Percentiles rank a stretch among this genome's conserved stretches.
These are phyloP conservation scores for Nyctalus aviator DNA, from an alignment of 2,797 vertebrate species.

Conservation along the genomic window DNA sequence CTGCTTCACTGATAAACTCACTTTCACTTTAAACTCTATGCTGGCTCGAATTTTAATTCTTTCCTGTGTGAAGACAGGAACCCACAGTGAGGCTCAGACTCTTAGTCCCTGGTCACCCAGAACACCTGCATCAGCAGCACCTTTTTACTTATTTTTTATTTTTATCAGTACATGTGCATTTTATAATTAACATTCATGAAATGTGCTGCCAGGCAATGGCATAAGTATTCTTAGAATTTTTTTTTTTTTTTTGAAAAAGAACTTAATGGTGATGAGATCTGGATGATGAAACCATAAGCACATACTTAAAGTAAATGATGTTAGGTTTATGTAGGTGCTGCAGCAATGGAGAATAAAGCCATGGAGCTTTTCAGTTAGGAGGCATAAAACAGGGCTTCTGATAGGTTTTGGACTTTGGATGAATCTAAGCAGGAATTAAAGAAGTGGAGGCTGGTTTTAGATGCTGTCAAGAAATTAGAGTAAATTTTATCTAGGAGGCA, in stretches of 20 bases:
- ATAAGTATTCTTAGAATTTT: constrained; percentile 32
- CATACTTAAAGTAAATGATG: not conserved
- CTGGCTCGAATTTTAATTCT: not conserved
- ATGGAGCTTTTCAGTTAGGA: not conserved
- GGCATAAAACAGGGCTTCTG: not conserved
- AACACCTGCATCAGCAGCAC: not conserved
- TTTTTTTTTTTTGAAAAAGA: constrained; percentile 40
- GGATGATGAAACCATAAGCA: not conserved
- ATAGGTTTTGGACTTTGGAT: not conserved
- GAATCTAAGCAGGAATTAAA: not conserved
- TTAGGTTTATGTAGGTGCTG: not conserved
- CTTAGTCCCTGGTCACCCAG: not conserved
- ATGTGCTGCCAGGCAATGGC: not conserved
- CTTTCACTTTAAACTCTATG: not conserved
- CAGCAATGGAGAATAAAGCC: not conserved
- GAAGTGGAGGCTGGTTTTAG: not conserved
- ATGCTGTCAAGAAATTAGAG: not conserved
- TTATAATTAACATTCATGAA: constrained; percentile 8
- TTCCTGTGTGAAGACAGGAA: not conserved
- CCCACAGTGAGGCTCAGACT: not conserved
- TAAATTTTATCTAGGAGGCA: not conserved
- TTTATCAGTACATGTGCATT: not conserved
- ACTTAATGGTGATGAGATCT: not conserved
- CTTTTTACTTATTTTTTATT: not conserved
- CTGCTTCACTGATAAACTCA: not conserved